Evolutionary conservation across 1,140 invertebrate genomes (phyloP).

Genomic region (Rhysida immarginata): DNA sequence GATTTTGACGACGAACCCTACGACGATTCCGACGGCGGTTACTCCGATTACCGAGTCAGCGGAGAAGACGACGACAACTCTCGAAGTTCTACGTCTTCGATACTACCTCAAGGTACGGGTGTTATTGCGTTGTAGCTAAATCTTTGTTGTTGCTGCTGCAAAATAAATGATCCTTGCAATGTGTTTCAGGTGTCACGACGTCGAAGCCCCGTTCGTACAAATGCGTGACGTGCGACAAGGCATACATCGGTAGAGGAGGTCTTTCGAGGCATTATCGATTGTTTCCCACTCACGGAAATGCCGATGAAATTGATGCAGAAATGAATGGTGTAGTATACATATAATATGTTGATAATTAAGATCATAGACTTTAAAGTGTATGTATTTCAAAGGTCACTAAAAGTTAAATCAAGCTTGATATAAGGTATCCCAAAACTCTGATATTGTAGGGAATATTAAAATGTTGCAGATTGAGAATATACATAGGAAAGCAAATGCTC

Average conservation of each 20-base stretch:
- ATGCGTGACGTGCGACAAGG: constrained; percentile 29
- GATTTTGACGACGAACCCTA: constrained; percentile 42
- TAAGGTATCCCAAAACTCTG: too few relatives aligned
- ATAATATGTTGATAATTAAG: too few relatives aligned
- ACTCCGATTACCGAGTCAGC: constrained; percentile 42
- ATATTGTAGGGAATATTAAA: too few relatives aligned
- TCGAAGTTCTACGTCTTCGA: background rate
- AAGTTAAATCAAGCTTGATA: too few relatives aligned
- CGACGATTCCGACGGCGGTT: constrained; percentile 48
- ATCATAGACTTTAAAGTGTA: too few relatives aligned
- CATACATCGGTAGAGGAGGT: constrained; percentile 30
- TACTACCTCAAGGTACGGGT: background rate
- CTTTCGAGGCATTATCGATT: constrained; percentile 42
- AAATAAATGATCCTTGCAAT: too few relatives aligned
- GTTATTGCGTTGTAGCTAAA: too few relatives aligned
- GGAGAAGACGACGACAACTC: constrained; percentile 33
- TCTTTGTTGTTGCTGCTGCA: too few relatives aligned
- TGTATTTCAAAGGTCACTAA: too few relatives aligned
- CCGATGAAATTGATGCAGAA: constrained; percentile 20
- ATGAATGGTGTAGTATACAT: constrained; percentile 5
- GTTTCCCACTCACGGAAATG: constrained; percentile 42
- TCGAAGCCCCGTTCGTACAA: constrained; percentile 25
- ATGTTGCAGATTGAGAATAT: too few relatives aligned
- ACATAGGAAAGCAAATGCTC: too few relatives aligned
- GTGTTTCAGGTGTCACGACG: constrained; percentile 20